A percentile compares a stretch with the other conserved stretches of the same genome.
phyloP scores from a whole-genome alignment of 2,888 invertebrate genomes.

The Blera fallax region DNA sequence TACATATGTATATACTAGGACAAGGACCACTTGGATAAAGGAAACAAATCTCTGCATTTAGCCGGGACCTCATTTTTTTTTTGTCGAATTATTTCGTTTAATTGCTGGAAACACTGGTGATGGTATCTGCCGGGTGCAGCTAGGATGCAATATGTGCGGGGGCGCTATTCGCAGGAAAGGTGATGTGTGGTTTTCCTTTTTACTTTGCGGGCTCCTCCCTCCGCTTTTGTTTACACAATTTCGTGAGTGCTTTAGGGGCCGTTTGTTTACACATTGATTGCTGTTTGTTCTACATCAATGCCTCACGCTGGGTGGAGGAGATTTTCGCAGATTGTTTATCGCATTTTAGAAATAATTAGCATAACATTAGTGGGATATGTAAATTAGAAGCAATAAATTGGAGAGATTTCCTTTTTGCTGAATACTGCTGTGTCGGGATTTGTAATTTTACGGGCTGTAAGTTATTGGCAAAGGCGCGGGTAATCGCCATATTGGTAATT shows the following conservation, averaged over 20 bases:
- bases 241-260: conserved; percentile 22
- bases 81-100: background rate
- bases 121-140: background rate
- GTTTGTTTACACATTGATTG: conserved; percentile 33
- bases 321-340: conserved; percentile 44
- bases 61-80: background rate
- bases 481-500: background rate
- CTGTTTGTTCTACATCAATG: conserved; percentile 32
- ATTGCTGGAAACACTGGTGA: conserved; percentile 10
- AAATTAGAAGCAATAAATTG: conserved; percentile 11
- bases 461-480: background rate
- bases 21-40: background rate
- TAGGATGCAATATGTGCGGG: background rate
- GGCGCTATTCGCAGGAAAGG: background rate
- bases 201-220: background rate
- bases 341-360: conserved; percentile 43
- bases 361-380: conserved; percentile 31
- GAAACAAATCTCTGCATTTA: conserved; percentile 5
- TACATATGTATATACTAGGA: background rate
- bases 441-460: conserved; percentile 16
- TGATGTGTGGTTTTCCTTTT: background rate
- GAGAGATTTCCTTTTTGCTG: conserved; percentile 13
- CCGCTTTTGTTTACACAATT: conserved; percentile 20
- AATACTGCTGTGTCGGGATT: background rate
- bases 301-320: conserved; percentile 17